Evolutionary conservation across 92 coral and sea anemone genomes (phyloP).

Genomic region (Zoanthus sansibaricus): DNA sequence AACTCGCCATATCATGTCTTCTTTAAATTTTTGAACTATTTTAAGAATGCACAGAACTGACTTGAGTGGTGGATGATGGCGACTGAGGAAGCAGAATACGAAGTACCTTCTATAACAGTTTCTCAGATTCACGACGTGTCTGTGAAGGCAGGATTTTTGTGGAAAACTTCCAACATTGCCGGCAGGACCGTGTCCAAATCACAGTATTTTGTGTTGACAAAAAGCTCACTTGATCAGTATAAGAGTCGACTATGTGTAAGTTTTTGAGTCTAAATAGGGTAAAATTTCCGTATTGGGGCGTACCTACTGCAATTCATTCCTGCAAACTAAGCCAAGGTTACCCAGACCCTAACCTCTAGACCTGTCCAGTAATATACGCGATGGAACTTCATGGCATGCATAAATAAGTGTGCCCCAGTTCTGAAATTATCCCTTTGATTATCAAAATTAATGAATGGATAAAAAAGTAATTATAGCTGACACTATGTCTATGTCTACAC

Average conservation of each 20-base stretch:
- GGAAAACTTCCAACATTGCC: slow-evolving; percentile 68
- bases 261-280: neutral
- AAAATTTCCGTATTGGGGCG: too few relatives aligned
- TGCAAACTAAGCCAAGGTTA: too few relatives aligned
- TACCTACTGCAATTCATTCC: too few relatives aligned
- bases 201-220: slow-evolving; percentile 78
- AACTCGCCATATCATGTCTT: neutral
- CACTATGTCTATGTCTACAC: too few relatives aligned
- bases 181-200: slow-evolving; percentile 67
- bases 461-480: too few relatives aligned
- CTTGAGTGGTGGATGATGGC: slow-evolving; percentile 12
- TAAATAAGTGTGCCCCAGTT: too few relatives aligned
- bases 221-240: slow-evolving; percentile 79
- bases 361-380: too few relatives aligned
- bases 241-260: slow-evolving; percentile 80
- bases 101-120: slow-evolving; percentile 16
- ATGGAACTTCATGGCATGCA: too few relatives aligned
- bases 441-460: too few relatives aligned
- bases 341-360: too few relatives aligned
- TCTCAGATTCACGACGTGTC: slow-evolving; percentile 49
- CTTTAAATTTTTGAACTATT: neutral
- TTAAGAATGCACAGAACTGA: neutral
- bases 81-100: slow-evolving; percentile 12
- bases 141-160: slow-evolving; percentile 76
- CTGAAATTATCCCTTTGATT: too few relatives aligned